A percentile compares a stretch with the other conserved stretches of the same genome.
Conservation (phyloP, 2,888 invertebrate genomes). For the Coenonympha glycerion region DNA sequence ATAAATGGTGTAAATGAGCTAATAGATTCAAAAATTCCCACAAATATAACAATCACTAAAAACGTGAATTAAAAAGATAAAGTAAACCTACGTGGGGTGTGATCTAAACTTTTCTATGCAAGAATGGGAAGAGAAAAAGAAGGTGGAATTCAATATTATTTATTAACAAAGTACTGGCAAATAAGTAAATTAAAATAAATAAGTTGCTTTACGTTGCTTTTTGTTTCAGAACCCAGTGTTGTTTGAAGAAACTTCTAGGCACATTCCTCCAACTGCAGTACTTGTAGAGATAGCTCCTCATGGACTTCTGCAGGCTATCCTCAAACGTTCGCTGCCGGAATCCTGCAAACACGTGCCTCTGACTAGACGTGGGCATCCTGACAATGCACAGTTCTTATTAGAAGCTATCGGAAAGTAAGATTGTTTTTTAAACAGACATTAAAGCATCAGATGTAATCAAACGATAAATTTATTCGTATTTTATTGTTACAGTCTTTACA, state of each 20-base stretch:
- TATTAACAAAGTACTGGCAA: too few relatives aligned
- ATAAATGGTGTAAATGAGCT: too few relatives aligned
- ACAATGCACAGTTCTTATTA: slow-evolving; percentile 74
- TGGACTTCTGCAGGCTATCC: slow-evolving; percentile 89
- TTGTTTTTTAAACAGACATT: not conserved
- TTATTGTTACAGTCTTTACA: slow-evolving; percentile 78
- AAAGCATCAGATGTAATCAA: not conserved
- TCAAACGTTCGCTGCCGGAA: slow-evolving; percentile 82
- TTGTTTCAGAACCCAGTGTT: slow-evolving; percentile 78
- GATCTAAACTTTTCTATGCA: too few relatives aligned
- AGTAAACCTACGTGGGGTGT: too few relatives aligned
- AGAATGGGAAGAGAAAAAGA: too few relatives aligned
- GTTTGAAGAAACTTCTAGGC: slow-evolving; percentile 85
- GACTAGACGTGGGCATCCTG: slow-evolving; percentile 80
- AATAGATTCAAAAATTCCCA: too few relatives aligned
- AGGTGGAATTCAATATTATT: too few relatives aligned
- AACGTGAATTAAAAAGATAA: too few relatives aligned
- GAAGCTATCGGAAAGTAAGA: slow-evolving; percentile 79
- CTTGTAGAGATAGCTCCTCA: slow-evolving; percentile 93
- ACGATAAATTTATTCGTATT: too few relatives aligned
- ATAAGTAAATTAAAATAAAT: too few relatives aligned
- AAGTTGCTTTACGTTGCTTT: too few relatives aligned
- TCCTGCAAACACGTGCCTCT: slow-evolving; percentile 82
- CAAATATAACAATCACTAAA: too few relatives aligned
- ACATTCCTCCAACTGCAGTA: slow-evolving; percentile 86